Conservation (phyloP, 1,140 invertebrate species). For the Scylla paramamosain region DNA sequence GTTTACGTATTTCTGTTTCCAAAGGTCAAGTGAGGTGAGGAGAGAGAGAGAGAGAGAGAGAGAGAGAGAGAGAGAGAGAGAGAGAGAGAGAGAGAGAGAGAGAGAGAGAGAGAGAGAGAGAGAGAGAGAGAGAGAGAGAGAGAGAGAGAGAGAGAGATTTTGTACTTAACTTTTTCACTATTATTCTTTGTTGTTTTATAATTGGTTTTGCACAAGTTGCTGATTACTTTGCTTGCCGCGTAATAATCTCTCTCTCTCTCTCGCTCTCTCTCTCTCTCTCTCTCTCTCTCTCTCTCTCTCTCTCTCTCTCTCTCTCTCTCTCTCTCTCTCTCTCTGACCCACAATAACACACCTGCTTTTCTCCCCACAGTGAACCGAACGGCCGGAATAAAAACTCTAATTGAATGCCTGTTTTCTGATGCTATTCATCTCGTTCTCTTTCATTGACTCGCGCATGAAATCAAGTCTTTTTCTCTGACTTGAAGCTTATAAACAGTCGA, state of each 20-base stretch:
- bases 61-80: slow-evolving; percentile 50
- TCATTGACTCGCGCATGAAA: too few relatives aligned
- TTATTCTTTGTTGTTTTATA: neutral
- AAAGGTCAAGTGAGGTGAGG: neutral
- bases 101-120: neutral
- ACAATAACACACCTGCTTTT: neutral
- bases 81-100: slow-evolving; percentile 48
- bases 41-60: slow-evolving; percentile 45
- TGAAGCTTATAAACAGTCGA: too few relatives aligned
- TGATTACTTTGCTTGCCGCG: neutral
- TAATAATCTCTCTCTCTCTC: slow-evolving; percentile 36
- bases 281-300: slow-evolving; percentile 50
- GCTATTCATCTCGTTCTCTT: too few relatives aligned
- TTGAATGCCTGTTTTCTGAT: too few relatives aligned
- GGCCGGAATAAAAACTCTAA: too few relatives aligned
- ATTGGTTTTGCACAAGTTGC: neutral
- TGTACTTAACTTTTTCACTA: neutral
- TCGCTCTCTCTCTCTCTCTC: slow-evolving; percentile 41
- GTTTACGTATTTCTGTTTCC: neutral
- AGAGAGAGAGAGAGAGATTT: too few relatives aligned
- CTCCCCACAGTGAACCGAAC: too few relatives aligned
- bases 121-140: too few relatives aligned
- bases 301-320: slow-evolving; percentile 42
- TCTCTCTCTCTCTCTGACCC: slow-evolving; percentile 21
- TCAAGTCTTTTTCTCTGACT: too few relatives aligned